phyloP scores from a whole-genome alignment of 2,113 vertebrate species.

The Pterocles burchelli region DNA sequence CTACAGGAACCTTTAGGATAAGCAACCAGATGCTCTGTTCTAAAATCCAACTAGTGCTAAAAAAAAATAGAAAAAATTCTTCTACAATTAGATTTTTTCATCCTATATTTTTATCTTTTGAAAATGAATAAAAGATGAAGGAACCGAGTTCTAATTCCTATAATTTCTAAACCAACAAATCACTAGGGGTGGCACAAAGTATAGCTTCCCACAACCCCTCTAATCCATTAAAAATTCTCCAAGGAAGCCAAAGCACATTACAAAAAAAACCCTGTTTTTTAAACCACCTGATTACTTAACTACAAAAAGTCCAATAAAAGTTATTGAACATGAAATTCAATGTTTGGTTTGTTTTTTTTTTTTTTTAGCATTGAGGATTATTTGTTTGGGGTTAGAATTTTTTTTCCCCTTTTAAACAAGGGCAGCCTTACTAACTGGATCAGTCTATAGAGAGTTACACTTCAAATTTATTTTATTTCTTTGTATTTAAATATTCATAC shows the following conservation, averaged over 20 bases:
- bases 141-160: neutral
- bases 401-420: neutral
- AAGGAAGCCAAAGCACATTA: neutral
- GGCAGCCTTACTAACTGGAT: neutral
- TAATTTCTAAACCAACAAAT: neutral
- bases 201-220: neutral
- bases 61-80: neutral
- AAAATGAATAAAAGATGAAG: neutral
- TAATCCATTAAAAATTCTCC: neutral
- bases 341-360: neutral
- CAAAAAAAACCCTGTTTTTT: neutral
- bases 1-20: neutral
- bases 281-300: neutral
- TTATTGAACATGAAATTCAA: neutral
- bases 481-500: neutral
- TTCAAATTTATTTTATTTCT: neutral
- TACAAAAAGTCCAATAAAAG: neutral
- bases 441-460: neutral
- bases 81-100: neutral
- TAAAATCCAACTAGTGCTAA: neutral
- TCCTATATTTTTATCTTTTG: neutral
- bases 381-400: neutral
- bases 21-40: neutral
- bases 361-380: neutral
- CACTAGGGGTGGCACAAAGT: neutral